Percentiles rank a stretch among this genome's conserved stretches.
Evolutionary conservation across 2,113 vertebrate genomes (phyloP).

Genomic region (Dryoscopus gambensis): DNA sequence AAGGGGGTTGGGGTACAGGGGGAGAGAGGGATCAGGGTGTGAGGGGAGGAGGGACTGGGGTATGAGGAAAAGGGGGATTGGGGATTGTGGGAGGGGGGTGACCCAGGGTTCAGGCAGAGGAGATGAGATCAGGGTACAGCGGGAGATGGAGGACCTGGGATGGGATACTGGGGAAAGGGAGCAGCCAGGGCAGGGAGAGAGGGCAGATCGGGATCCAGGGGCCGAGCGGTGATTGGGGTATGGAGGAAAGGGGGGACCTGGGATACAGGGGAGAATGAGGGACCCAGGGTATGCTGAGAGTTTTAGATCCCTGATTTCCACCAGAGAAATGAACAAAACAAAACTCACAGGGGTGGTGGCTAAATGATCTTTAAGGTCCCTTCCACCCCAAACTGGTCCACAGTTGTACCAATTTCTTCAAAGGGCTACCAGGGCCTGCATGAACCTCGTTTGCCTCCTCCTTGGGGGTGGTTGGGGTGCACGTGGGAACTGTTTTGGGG

Average conservation of each 20-base stretch:
- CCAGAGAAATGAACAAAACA: neutral
- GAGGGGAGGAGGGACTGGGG: no score
- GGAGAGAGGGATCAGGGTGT: neutral
- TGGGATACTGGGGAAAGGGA: neutral
- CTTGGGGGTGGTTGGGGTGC: no score
- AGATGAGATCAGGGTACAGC: neutral
- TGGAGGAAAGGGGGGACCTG: rapidly evolving
- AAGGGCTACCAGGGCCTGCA: neutral
- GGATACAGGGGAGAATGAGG: neutral
- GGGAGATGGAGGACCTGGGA: neutral
- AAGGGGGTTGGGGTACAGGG: neutral
- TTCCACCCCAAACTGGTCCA: neutral
- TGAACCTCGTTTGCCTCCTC: neutral
- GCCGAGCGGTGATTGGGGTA: neutral
- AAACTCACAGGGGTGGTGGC: neutral
- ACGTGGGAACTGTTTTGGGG: rapidly evolving
- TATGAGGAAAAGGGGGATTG: no score
- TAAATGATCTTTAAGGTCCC: neutral
- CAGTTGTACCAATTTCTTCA: neutral
- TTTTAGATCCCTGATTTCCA: neutral
- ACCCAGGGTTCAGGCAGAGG: neutral
- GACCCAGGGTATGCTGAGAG: neutral
- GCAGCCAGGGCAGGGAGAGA: neutral
- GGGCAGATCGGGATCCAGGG: rapidly evolving
- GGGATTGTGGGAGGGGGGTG: neutral